Base-by-base conservation (phyloP, 2,113 vertebrate species). In the Henicopernis longicauda region DNA sequence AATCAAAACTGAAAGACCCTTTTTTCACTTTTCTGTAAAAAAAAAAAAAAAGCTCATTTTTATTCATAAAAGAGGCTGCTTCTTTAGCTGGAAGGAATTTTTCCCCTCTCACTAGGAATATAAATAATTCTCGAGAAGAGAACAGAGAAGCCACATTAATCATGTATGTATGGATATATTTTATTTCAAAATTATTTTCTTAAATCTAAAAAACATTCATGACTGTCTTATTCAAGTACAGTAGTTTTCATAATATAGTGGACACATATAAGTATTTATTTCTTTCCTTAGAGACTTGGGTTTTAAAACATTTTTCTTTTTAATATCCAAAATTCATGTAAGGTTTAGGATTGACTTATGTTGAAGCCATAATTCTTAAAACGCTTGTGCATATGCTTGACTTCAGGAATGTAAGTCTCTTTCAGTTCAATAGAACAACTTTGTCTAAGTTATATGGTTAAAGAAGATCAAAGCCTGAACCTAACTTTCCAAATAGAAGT, bases 181-280 rank as follows among this genome's bases (percentile, higher is more conserved):
- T 97, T 94, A 93, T 94, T 93, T 94, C 67, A 91, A 91, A 90
- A 97, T 94, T 79, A 70, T 93, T 96, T 95, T 90, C 95, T 94
- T 95, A 97, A 97, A 97, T 97, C 94, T 94, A 97, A 97, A 97
- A 97, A 97, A 96, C 96, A 97, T 97, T 96, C 97, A 91, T 66
- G 87, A 91, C 78, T 74, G 90, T 92, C 94, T 89, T 55, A 63
- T 70, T 94, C 66, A 83, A 87, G 86, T 72, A 86, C 93, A 89
- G 93, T 95, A 96, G 95, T 97, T 97, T 92, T 93, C 93, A 96
- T 96, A 96, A 95, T 8, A 59, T 27, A 83, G 62, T 90, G 89
- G 93, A 95, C 96, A 94, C 87, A 96, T 96, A 96, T 97, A 97
- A 96, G 95, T 96, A 97, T 97, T 97, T 97, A 96, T 96, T 97